These are phyloP conservation scores for Hemicrepidius hirtus DNA, from an alignment of 2,888 invertebrate genomes.

Conservation along the genomic window DNA sequence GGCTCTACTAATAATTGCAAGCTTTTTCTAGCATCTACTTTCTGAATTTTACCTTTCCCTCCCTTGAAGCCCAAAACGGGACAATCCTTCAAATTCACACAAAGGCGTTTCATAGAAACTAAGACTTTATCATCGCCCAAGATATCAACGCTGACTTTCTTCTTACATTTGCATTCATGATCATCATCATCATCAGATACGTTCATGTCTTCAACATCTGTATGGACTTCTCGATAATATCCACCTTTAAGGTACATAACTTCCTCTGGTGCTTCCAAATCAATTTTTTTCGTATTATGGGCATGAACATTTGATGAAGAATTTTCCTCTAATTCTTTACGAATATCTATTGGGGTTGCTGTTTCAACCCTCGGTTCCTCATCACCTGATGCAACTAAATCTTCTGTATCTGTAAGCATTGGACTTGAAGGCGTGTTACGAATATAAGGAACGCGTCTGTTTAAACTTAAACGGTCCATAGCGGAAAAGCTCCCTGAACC, in stretches of 20 bases:
- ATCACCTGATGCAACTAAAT: conserved; percentile 71
- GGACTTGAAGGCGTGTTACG: conserved; percentile 19
- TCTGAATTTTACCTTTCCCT: conserved; percentile 55
- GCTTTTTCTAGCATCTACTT: conserved; percentile 45
- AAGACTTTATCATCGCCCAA: conserved; percentile 48
- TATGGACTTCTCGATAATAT: conserved; percentile 70
- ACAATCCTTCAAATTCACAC: conserved; percentile 49
- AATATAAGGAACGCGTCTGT: conserved; percentile 25
- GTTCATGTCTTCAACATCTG: conserved; percentile 76
- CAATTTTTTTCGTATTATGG: conserved; percentile 70
- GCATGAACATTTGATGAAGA: conserved; percentile 71
- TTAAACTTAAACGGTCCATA: conserved; percentile 37
- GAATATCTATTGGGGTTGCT: conserved; percentile 69
- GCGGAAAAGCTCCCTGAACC: conserved; percentile 63
- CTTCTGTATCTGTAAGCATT: conserved; percentile 71
- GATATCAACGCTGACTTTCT: conserved; percentile 49
- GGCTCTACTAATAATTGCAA: conserved; percentile 36
- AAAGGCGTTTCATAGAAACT: conserved; percentile 43
- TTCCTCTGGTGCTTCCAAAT: conserved; percentile 71
- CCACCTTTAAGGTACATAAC: conserved; percentile 74
- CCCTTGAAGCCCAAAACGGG: conserved; percentile 43
- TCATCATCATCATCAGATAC: conserved; percentile 62
- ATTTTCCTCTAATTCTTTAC: conserved; percentile 70
- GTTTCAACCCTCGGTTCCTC: conserved; percentile 67
- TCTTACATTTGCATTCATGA: conserved; percentile 39